Evolutionary conservation across 2,797 vertebrate species (phyloP), one percentile per base, ranked within the genome.

Genomic region (Ctenopoma multispine): DNA sequence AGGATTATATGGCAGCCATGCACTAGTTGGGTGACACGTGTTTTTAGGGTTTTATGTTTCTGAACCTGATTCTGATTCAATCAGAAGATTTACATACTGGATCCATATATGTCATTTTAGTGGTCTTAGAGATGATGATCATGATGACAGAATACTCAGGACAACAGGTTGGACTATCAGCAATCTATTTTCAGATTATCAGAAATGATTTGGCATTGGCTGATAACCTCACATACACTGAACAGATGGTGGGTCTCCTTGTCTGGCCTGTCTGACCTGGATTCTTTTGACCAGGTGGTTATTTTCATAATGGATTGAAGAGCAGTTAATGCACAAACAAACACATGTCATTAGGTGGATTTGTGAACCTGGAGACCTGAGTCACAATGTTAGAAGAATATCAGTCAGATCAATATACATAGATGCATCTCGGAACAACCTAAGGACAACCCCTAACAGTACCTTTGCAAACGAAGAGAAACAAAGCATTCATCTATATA

Each of bases 261-360:
- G 17, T 54, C 53, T 72, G 63, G 81, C 77, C 77, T 9, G 53
- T 17, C 64, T 75, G 65, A 76, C 68, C 79, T 44, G 41, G 36
- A 49, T 57, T 62, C 21, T 24, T 59, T 40, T 53, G 67, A 65
- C 48, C 80, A 79, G 75, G 18, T 77, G 79, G 24, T 80, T 62
- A 83, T 72, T 82, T 87, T 56, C 59, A 66, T 72, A 82, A 81
- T 84, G 81, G 64, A 68, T 29, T 24, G 13, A 46, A 27, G n/a
- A 63, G 29, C 31, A 64, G 36, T 40, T 24, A 64, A 57, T 14
- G 5, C n/a, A n/a, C 23, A 21, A 10, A 65, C 64, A 65, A 23
- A 63, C 49, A 63, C 13, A 53, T 64, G 21, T 55, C 60, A 72
- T 82, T 43, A 66, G 14, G 21, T 73, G 31, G n/a, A 60, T 43